Conservation (phyloP, 2,888 invertebrate genomes). For the Chromoteleia sp. region DNA sequence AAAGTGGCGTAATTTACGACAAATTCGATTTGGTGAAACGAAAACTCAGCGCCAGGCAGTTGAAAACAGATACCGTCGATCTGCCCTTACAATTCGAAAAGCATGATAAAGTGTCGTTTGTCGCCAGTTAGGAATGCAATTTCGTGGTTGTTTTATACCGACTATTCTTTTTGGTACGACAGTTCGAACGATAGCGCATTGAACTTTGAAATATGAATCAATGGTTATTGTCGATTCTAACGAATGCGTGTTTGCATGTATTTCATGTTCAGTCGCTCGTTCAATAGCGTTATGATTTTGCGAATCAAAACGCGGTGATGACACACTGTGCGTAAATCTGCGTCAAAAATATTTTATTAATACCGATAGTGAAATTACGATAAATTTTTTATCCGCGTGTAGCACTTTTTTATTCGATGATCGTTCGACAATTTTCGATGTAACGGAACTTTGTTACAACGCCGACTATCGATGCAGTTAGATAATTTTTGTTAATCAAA, state of each 20-base stretch:
- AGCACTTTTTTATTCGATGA: slow-evolving; percentile 13
- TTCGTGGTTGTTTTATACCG: slow-evolving; percentile 71
- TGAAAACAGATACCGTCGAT: slow-evolving; percentile 65
- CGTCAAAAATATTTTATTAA: slow-evolving; percentile 50
- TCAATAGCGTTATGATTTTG: slow-evolving; percentile 49
- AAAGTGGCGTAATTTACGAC: slow-evolving; percentile 60
- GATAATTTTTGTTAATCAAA: too few species aligned
- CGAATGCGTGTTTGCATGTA: slow-evolving; percentile 62
- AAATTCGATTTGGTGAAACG: slow-evolving; percentile 63
- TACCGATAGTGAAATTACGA: slow-evolving; percentile 34
- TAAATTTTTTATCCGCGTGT: slow-evolving; percentile 22
- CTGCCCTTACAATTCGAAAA: slow-evolving; percentile 68
- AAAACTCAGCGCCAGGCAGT: slow-evolving; percentile 56
- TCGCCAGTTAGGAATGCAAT: slow-evolving; percentile 72
- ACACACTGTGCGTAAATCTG: slow-evolving; percentile 22
- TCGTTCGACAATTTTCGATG: slow-evolving; percentile 1
- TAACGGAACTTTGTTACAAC: not conserved
- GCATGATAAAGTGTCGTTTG: slow-evolving; percentile 72
- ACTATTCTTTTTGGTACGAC: slow-evolving; percentile 56
- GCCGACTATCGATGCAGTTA: too few species aligned
- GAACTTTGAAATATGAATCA: slow-evolving; percentile 72
- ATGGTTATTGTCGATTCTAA: slow-evolving; percentile 71
- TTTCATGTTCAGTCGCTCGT: slow-evolving; percentile 43
- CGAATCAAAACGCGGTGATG: slow-evolving; percentile 37
- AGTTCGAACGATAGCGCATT: slow-evolving; percentile 68